Evolutionary conservation across 2,888 invertebrate genomes (phyloP).

Genomic region (Plusia festucae): DNA sequence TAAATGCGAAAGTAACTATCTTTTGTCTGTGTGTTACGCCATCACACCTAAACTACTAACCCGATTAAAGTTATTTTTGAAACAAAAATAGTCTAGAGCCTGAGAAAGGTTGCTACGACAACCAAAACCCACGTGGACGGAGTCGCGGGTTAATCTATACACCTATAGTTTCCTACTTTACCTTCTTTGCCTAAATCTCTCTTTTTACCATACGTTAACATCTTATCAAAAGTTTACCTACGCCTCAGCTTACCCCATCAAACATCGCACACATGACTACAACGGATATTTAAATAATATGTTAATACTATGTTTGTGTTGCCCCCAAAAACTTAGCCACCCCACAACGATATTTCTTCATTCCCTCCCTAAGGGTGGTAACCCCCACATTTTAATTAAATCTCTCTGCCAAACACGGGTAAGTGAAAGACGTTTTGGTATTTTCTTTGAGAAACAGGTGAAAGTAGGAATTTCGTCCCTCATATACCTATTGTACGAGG

Average conservation of each 20-base stretch:
- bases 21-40: no score
- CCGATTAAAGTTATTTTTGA: no score
- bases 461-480: conserved; percentile 58
- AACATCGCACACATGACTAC: conserved; percentile 27
- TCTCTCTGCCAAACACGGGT: conserved; percentile 77
- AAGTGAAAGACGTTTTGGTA: conserved; percentile 78
- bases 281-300: conserved; percentile 85
- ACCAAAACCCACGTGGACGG: no score
- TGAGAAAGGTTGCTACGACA: no score
- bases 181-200: no score
- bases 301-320: conserved; percentile 85
- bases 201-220: no score
- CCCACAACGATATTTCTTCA: conserved; percentile 78
- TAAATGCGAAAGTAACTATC: no score
- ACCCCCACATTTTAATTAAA: conserved; percentile 86
- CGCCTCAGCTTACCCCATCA: conserved; percentile 6
- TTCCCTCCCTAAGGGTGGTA: conserved; percentile 56
- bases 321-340: conserved; percentile 80
- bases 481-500: conserved; percentile 37
- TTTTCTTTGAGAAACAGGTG: conserved; percentile 83
- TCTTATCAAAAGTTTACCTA: background rate
- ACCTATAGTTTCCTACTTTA: no score
- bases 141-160: no score
- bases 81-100: no score
- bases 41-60: no score